Percentiles rank a stretch among this genome's conserved stretches.
phyloP scores from a whole-genome alignment of 2,113 vertebrate species.

The Lagopus leucura region DNA sequence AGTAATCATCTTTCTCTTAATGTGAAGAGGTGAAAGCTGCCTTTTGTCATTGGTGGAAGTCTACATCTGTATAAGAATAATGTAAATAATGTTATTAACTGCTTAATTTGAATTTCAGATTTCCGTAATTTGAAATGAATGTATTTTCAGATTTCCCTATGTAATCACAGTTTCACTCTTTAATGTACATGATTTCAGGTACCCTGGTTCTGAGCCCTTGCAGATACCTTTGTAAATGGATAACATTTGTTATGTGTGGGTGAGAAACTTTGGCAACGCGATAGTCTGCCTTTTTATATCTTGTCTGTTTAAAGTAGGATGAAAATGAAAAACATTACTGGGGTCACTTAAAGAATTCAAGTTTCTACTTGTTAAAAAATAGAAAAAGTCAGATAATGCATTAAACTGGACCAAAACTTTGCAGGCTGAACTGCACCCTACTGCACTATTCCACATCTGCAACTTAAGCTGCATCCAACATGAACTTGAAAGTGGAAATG shows the following conservation, averaged over 20 bases:
- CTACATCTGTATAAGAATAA: neutral
- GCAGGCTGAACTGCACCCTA: accelerated
- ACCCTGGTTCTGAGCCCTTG: neutral
- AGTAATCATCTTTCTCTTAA: neutral
- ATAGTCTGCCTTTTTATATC: neutral
- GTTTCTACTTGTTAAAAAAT: neutral
- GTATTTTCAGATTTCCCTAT: neutral
- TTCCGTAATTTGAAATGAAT: neutral
- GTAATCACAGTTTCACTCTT: neutral
- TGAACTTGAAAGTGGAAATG: neutral
- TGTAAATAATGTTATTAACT: neutral
- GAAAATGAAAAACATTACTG: neutral
- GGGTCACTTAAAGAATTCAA: neutral
- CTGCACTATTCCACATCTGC: neutral
- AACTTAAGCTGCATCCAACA: neutral
- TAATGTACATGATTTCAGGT: neutral
- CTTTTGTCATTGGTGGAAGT: neutral
- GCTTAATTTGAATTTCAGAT: neutral
- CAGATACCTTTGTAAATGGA: neutral
- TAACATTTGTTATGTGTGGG: neutral
- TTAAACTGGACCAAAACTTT: neutral
- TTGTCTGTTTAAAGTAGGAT: neutral
- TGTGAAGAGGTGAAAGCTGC: neutral
- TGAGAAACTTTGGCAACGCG: neutral
- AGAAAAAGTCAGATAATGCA: neutral